Percentiles rank a stretch among this genome's conserved stretches.
Evolutionary conservation across 2,797 vertebrate genomes (phyloP).

Genomic region (Sebastes nivosus): DNA sequence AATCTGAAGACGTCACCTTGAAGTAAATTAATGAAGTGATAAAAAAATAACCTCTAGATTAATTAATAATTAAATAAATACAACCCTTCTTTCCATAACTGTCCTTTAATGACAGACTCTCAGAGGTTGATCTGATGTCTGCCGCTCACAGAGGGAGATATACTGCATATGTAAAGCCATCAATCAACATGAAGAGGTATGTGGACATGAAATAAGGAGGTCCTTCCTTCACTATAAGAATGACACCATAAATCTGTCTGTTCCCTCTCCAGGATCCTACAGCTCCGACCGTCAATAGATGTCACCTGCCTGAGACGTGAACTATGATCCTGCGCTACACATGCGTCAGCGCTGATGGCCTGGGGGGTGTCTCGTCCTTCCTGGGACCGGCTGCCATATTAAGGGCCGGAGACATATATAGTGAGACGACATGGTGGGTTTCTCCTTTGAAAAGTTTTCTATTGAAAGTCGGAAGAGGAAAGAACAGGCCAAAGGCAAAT

Average conservation of each 20-base stretch:
- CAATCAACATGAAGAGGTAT: slow-evolving; percentile 59
- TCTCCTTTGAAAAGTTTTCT: not conserved
- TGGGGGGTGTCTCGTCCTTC: not conserved
- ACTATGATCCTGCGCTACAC: slow-evolving; percentile 10
- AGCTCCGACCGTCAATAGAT: slow-evolving; percentile 7
- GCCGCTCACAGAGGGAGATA: slow-evolving; percentile 1
- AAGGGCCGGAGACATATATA: not conserved
- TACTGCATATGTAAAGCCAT: slow-evolving; percentile 32
- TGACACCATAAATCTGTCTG: slow-evolving; percentile 47
- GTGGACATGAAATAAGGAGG: slow-evolving; percentile 49
- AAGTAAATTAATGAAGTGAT: too few relatives aligned
- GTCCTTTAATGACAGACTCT: slow-evolving; percentile 15
- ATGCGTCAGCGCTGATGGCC: slow-evolving; percentile 1
- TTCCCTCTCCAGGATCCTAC: not conserved
- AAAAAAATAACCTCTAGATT: not conserved
- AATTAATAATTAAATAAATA: not conserved
- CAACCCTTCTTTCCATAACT: not conserved
- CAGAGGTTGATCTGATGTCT: slow-evolving; percentile 1
- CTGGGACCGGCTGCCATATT: not conserved
- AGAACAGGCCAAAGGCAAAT: not conserved
- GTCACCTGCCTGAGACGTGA: slow-evolving; percentile 25
- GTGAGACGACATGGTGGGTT: not conserved
- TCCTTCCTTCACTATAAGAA: slow-evolving; percentile 31
- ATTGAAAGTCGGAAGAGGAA: not conserved
- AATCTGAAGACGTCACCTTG: not conserved